Evolutionary conservation across 2,113 vertebrate genomes (phyloP).

Genomic region (Miniopterus natalensis): DNA sequence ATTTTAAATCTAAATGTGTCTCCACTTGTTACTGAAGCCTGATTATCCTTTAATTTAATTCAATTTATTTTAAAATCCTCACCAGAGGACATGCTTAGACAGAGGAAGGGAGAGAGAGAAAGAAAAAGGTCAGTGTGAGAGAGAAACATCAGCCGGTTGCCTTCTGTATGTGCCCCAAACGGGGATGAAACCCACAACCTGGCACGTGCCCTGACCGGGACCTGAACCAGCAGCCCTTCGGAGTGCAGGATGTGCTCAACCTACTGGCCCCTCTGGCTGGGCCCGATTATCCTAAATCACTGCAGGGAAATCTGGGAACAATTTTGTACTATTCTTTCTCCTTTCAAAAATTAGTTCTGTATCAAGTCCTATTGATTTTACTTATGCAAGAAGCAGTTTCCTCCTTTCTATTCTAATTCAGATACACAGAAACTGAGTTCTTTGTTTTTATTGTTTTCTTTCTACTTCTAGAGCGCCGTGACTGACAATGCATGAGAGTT

Average conservation of each 20-base stretch:
- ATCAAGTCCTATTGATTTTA: background rate
- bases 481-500: background rate
- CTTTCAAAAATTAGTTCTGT: background rate
- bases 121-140: too few relatives aligned
- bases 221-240: too few relatives aligned
- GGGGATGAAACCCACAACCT: too few relatives aligned
- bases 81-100: background rate
- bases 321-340: slow-evolving; percentile 10
- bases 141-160: too few relatives aligned
- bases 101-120: too few relatives aligned
- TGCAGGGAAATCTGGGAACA: background rate
- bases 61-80: background rate
- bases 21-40: background rate
- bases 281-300: background rate
- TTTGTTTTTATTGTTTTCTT: background rate
- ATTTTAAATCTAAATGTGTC: background rate
- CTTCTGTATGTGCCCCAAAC: too few relatives aligned
- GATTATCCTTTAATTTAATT: background rate
- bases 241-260: too few relatives aligned
- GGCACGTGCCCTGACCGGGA: too few relatives aligned
- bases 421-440: background rate
- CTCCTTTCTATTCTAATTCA: background rate
- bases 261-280: too few relatives aligned
- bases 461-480: background rate
- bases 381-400: background rate